Conservation (phyloP, 2,113 vertebrate genomes). For the Gambusia affinis region DNA sequence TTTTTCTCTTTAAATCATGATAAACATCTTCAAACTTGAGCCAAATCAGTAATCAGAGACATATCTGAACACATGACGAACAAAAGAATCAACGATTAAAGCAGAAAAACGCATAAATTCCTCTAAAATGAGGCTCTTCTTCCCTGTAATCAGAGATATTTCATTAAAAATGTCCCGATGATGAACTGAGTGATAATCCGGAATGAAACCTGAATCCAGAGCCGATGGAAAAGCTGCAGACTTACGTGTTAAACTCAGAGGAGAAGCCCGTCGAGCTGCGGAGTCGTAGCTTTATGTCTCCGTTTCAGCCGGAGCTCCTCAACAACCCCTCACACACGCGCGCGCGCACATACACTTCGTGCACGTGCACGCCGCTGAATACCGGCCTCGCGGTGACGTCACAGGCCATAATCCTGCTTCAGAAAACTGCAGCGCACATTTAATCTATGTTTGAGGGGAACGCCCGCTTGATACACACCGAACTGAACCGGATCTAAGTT, state of each 20-base stretch:
- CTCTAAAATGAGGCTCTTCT: background rate
- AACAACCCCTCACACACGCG: slow-evolving; percentile 5
- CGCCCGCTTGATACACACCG: background rate
- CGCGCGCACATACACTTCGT: slow-evolving; percentile 2
- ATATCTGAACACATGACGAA: background rate
- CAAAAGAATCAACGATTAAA: background rate
- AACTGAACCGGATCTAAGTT: too few species aligned
- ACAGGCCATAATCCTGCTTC: slow-evolving; percentile 43
- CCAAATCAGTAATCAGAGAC: background rate
- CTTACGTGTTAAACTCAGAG: slow-evolving; percentile 54
- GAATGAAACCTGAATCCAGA: background rate
- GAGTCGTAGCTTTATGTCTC: slow-evolving; percentile 46
- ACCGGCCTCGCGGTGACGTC: slow-evolving; percentile 35
- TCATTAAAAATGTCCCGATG: background rate
- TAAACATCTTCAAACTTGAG: background rate
- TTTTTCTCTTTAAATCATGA: background rate
- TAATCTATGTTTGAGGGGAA: background rate
- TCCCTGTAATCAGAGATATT: background rate
- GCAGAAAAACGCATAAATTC: background rate
- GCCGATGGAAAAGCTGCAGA: background rate
- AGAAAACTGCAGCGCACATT: background rate
- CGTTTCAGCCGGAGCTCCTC: slow-evolving; percentile 32
- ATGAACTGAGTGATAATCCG: background rate
- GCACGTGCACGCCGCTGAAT: background rate
- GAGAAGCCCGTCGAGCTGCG: slow-evolving; percentile 46